Percentiles rank a stretch among this genome's conserved stretches.
These are phyloP conservation scores for Lagopus muta DNA, from an alignment of 2,113 vertebrate genomes.

Conservation along the genomic window DNA sequence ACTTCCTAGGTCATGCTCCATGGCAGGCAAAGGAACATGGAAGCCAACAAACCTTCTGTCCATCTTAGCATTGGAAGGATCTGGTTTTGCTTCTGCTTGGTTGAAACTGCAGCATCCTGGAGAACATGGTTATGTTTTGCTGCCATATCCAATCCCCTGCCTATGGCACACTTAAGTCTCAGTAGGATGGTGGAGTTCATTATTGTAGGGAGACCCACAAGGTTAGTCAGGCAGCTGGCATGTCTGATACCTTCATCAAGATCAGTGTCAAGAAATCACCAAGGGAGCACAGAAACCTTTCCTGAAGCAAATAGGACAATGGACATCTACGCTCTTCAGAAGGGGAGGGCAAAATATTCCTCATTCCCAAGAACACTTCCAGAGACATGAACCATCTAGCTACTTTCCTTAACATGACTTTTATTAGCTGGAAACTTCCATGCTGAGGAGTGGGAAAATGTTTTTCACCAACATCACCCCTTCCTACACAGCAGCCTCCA, in stretches of 20 bases:
- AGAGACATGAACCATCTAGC: neutral
- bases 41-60: neutral
- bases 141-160: neutral
- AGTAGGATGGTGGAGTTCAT: neutral
- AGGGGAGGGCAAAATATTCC: neutral
- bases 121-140: accelerated
- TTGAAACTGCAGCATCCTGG: accelerated
- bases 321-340: neutral
- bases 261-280: neutral
- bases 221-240: neutral
- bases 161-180: neutral
- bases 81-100: neutral
- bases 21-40: neutral
- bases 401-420: neutral
- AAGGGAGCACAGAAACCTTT: neutral
- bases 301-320: neutral
- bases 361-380: neutral
- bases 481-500: neutral
- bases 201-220: neutral
- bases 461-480: neutral
- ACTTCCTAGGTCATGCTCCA: neutral
- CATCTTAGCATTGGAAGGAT: neutral
- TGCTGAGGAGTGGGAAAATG: neutral
- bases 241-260: neutral
- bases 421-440: neutral